Evolutionary conservation across 2,888 invertebrate genomes (phyloP).

Genomic region (Mylabris sibirica): DNA sequence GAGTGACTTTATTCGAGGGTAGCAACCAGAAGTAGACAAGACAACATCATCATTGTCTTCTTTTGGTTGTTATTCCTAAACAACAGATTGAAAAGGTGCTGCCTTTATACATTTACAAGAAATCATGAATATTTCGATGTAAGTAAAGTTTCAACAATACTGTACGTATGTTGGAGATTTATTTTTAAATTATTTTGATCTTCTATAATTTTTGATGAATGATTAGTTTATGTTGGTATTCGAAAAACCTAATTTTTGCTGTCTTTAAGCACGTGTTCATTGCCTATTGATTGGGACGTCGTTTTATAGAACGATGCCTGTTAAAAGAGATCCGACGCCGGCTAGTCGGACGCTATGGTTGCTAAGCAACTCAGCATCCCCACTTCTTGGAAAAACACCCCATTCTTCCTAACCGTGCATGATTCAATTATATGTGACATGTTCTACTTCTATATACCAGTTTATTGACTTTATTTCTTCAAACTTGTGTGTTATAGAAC

Average conservation of each 20-base stretch:
- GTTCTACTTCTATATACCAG: constrained; percentile 53
- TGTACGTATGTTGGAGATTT: too few species aligned
- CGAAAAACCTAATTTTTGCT: constrained; percentile 24
- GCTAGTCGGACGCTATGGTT: constrained; percentile 57
- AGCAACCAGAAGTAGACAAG: neutral
- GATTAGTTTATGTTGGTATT: constrained; percentile 2
- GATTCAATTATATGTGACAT: constrained; percentile 62
- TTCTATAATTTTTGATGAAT: neutral
- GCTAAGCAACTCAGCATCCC: constrained; percentile 60
- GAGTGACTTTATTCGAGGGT: constrained; percentile 9
- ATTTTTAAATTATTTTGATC: neutral
- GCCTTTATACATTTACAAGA: neutral
- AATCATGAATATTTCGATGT: neutral
- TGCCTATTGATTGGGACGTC: constrained; percentile 48
- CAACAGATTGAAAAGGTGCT: neutral
- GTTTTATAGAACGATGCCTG: constrained; percentile 60
- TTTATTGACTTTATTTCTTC: constrained; percentile 59
- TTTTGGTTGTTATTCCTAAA: neutral
- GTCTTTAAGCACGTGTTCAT: constrained; percentile 36
- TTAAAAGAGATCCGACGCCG: constrained; percentile 56
- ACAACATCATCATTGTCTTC: neutral
- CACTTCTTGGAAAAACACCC: constrained; percentile 45
- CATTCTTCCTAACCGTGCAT: constrained; percentile 50
- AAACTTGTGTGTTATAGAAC: constrained; percentile 21
- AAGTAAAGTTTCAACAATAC: neutral